phyloP scores from a whole-genome alignment of 2,797 vertebrate species.

The Neopelma chrysocephalum region DNA sequence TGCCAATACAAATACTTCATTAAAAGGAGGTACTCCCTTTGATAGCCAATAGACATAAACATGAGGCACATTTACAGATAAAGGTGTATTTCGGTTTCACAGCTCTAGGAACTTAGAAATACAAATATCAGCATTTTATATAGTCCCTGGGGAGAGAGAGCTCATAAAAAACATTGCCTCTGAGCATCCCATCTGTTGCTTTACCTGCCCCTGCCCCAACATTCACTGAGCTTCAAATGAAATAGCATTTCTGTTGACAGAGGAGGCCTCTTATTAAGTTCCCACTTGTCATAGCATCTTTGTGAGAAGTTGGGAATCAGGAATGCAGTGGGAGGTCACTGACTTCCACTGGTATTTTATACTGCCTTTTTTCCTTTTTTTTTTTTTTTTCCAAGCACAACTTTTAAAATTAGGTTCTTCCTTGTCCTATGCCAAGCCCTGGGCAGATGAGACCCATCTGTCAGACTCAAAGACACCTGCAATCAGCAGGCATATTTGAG shows the following conservation, averaged over 20 bases:
- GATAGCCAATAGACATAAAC: not conserved
- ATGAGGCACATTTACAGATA: not conserved
- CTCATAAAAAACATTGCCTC: not conserved
- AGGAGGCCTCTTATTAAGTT: not conserved
- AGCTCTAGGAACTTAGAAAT: not conserved
- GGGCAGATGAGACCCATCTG: not conserved
- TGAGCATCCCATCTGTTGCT: not conserved
- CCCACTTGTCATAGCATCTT: not conserved
- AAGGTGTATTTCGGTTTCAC: not conserved
- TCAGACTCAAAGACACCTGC: not conserved
- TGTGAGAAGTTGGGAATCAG: not conserved
- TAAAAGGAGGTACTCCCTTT: not conserved
- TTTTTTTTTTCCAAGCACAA: not conserved
- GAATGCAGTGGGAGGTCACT: not conserved
- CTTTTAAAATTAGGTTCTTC: not conserved
- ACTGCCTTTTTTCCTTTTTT: not conserved
- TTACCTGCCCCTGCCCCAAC: not conserved
- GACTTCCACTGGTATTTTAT: not conserved
- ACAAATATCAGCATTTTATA: not conserved
- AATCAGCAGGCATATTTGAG: not conserved
- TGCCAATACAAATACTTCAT: not conserved
- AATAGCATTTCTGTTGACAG: not conserved
- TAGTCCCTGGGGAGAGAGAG: not conserved
- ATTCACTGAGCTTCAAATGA: not conserved
- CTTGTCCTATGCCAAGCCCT: not conserved